A percentile compares a stretch with the other conserved stretches of the same genome.
phyloP scores from a whole-genome alignment of 2,113 vertebrate genomes.

The Regulus satrapa region DNA sequence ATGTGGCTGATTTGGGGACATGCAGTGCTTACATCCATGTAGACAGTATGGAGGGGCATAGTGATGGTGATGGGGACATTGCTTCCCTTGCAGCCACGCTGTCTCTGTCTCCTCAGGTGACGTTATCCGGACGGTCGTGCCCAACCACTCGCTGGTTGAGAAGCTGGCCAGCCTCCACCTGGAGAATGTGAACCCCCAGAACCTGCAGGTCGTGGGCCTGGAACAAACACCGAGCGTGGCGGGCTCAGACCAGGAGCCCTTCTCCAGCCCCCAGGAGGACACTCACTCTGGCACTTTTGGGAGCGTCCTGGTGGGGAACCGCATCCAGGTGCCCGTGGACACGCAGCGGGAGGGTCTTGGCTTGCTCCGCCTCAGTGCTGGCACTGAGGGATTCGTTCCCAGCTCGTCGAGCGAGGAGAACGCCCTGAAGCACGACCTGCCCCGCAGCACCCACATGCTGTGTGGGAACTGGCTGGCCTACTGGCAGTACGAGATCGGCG shows the following conservation, averaged over 20 bases:
- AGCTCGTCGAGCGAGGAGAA: conserved; percentile 76
- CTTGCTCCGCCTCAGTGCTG: conserved; percentile 58
- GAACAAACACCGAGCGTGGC: conserved; percentile 5
- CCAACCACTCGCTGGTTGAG: conserved; percentile 87
- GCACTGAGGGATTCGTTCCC: conserved; percentile 59
- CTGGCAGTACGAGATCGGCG: conserved; percentile 97
- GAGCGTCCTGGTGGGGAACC: conserved; percentile 91
- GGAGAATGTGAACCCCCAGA: conserved; percentile 77
- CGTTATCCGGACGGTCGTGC: conserved; percentile 80
- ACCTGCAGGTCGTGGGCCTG: conserved; percentile 36
- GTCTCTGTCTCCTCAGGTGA: conserved; percentile 76
- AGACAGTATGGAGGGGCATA: not conserved
- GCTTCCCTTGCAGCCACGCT: not conserved
- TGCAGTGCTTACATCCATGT: not conserved
- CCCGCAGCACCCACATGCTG: conserved; percentile 83
- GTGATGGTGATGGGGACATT: not conserved
- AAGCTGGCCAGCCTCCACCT: conserved; percentile 84
- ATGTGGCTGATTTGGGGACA: not conserved
- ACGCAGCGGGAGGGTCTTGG: conserved; percentile 49
- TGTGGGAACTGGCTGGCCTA: conserved; percentile 98
- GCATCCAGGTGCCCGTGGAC: conserved; percentile 88
- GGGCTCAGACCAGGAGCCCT: conserved; percentile 61
- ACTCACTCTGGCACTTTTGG: conserved; percentile 91
- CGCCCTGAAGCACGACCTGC: conserved; percentile 87
- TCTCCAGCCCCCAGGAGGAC: conserved; percentile 72